These are phyloP conservation scores for Silurus meridionalis DNA, from an alignment of 2,113 vertebrate genomes.

Conservation along the genomic window DNA sequence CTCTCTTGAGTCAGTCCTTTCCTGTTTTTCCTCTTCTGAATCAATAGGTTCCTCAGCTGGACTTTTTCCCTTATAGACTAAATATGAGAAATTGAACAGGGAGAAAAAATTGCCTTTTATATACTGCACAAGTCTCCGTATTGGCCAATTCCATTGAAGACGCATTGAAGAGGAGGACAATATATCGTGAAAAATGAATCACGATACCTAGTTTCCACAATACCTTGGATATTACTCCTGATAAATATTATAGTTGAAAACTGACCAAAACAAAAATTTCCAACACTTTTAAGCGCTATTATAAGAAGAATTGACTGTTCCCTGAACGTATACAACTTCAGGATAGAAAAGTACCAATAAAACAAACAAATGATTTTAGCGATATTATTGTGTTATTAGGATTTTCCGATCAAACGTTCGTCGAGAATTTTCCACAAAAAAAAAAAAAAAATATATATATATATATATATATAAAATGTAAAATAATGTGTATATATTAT, in stretches of 20 bases:
- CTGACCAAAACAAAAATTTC: background rate
- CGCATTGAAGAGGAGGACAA: background rate
- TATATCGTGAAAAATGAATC: background rate
- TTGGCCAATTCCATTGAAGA: background rate
- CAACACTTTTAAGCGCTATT: background rate
- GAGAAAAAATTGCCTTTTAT: too few relatives aligned
- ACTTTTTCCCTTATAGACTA: too few relatives aligned
- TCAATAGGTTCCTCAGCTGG: background rate
- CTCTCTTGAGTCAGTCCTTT: background rate
- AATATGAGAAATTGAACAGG: background rate
- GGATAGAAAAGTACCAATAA: background rate
- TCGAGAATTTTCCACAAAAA: background rate
- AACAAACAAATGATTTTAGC: background rate
- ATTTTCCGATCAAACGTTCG: background rate
- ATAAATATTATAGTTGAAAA: background rate
- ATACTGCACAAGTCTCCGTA: too few relatives aligned
- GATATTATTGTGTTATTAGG: too few relatives aligned
- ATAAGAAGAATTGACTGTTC: background rate
- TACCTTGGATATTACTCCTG: background rate
- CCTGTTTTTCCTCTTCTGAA: background rate
- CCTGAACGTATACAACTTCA: background rate
- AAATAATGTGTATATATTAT: too few relatives aligned
- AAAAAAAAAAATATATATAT: too few relatives aligned
- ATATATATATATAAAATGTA: too few relatives aligned
- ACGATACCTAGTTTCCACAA: background rate